Evolutionary conservation across 2,113 vertebrate species (phyloP).

Genomic region (Gavia stellata): DNA sequence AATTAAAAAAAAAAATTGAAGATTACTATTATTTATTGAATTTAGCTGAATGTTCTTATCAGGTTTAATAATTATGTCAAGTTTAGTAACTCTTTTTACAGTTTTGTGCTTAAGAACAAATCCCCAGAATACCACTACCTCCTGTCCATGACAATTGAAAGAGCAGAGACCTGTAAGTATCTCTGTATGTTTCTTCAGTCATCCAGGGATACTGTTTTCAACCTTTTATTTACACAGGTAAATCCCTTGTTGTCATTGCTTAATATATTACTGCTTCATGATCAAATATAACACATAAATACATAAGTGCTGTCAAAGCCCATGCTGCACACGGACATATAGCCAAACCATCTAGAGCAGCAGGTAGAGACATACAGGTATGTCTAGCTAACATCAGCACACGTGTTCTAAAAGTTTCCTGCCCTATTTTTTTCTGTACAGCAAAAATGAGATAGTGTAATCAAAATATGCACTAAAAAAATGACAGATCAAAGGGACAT

Average conservation of each 20-base stretch:
- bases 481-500: neutral
- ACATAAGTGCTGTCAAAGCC: neutral
- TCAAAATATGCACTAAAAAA: neutral
- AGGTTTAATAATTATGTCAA: conserved; percentile 13
- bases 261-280: conserved; percentile 1
- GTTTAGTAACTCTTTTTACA: neutral
- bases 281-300: conserved; percentile 20
- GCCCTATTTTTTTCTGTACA: neutral
- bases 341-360: neutral
- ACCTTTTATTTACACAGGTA: neutral
- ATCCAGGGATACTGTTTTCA: neutral
- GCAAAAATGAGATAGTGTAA: neutral
- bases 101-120: conserved; percentile 50
- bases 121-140: neutral
- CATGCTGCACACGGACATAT: neutral
- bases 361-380: neutral
- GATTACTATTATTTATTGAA: neutral
- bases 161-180: neutral
- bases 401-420: neutral
- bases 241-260: conserved; percentile 36
- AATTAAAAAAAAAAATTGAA: neutral
- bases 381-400: neutral
- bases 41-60: conserved; percentile 2
- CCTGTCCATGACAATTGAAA: neutral
- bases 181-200: neutral